Evolutionary conservation across 2,888 invertebrate species (phyloP).

Genomic region (Dynastes maya): DNA sequence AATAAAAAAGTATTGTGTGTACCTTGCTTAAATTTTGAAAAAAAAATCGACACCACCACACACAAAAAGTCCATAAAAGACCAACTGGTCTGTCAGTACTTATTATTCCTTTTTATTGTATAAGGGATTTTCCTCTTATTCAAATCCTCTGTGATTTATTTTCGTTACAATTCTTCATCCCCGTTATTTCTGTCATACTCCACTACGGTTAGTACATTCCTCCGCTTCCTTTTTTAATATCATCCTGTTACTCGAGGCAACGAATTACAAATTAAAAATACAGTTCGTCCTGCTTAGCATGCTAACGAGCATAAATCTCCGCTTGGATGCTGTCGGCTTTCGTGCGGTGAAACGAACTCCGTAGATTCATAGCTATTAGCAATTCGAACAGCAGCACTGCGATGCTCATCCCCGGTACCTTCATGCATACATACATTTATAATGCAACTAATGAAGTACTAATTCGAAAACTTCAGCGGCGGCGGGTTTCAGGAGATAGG

Average conservation of each 20-base stretch:
- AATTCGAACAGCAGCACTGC: neutral
- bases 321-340: neutral
- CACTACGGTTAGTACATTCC: neutral
- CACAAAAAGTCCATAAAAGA: too few relatives aligned
- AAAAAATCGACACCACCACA: too few relatives aligned
- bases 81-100: too few relatives aligned
- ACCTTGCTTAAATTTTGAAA: too few relatives aligned
- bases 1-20: too few relatives aligned
- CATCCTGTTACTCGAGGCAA: neutral
- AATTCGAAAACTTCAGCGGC: conserved; percentile 16
- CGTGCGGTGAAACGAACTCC: neutral
- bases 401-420: neutral
- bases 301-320: conserved; percentile 36
- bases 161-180: too few relatives aligned
- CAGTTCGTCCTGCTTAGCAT: conserved; percentile 22
- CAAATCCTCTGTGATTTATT: too few relatives aligned
- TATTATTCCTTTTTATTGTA: too few relatives aligned
- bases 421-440: conserved; percentile 27
- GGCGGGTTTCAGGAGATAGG: neutral
- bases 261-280: conserved; percentile 31
- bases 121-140: too few relatives aligned
- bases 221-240: conserved; percentile 6
- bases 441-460: conserved; percentile 38
- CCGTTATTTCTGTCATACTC: too few relatives aligned
- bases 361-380: neutral